Evolutionary conservation across 1,140 invertebrate species (phyloP).

Genomic region (Frieseomelitta varia): DNA sequence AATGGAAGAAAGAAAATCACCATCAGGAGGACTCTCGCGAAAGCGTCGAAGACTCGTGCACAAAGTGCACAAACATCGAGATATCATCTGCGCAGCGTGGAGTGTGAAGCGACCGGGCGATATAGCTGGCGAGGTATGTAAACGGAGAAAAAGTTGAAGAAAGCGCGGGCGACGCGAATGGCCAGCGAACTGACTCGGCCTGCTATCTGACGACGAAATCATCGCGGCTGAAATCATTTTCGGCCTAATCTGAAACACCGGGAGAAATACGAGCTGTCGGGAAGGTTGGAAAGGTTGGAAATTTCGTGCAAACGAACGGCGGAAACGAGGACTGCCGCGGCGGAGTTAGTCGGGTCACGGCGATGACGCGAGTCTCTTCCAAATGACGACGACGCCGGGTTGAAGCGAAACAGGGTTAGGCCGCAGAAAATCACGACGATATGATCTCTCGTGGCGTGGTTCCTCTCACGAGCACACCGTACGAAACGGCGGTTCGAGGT

Average conservation of each 20-base stretch:
- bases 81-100: background rate
- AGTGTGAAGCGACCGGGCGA: background rate
- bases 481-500: slow-evolving; percentile 70
- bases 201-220: slow-evolving; percentile 34
- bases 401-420: slow-evolving; percentile 35
- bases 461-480: slow-evolving; percentile 51
- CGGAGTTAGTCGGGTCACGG: slow-evolving; percentile 14
- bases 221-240: slow-evolving; percentile 26
- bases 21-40: background rate
- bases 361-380: slow-evolving; percentile 30
- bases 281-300: background rate
- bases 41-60: background rate
- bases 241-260: background rate
- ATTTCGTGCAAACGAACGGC: slow-evolving; percentile 16
- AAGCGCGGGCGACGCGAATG: slow-evolving; percentile 23
- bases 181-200: background rate
- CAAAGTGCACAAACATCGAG: background rate
- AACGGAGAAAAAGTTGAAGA: slow-evolving; percentile 4
- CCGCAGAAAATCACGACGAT: slow-evolving; percentile 60
- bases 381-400: slow-evolving; percentile 34
- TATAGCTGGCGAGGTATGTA: background rate
- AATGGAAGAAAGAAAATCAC: too few relatives aligned
- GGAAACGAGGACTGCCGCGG: background rate
- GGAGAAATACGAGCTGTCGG: background rate
- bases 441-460: slow-evolving; percentile 70